Evolutionary conservation across 2,797 vertebrate genomes (phyloP).

Genomic region (Macroramphosus scolopax): DNA sequence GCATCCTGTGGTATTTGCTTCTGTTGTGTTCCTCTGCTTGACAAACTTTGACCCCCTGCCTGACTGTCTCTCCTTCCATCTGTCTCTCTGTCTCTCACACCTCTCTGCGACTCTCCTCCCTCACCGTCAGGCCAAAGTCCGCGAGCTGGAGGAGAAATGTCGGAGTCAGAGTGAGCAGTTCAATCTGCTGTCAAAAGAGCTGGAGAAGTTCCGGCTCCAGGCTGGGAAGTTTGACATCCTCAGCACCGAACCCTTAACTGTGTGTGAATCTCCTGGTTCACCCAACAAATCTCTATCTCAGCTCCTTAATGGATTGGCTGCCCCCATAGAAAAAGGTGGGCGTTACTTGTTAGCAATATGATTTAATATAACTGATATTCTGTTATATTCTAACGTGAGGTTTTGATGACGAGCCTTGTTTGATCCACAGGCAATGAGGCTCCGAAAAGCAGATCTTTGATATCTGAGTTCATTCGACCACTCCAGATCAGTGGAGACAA

Average conservation of each 20-base stretch:
- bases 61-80: slow-evolving; percentile 9
- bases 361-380: slow-evolving; percentile 6
- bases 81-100: slow-evolving; percentile 5
- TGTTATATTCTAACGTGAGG: slow-evolving; percentile 7
- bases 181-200: slow-evolving; percentile 92
- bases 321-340: slow-evolving; percentile 87
- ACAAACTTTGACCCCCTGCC: neutral
- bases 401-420: slow-evolving; percentile 26
- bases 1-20: slow-evolving; percentile 19
- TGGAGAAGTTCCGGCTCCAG: slow-evolving; percentile 91
- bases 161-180: slow-evolving; percentile 95
- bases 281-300: slow-evolving; percentile 85
- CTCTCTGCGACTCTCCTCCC: slow-evolving; percentile 26
- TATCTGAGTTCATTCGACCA: slow-evolving; percentile 87
- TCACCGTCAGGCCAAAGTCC: slow-evolving; percentile 88
- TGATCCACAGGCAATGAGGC: slow-evolving; percentile 84
- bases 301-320: slow-evolving; percentile 90
- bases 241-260: slow-evolving; percentile 71
- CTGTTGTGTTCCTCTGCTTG: slow-evolving; percentile 10
- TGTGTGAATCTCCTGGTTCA: slow-evolving; percentile 77
- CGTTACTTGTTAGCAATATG: neutral
- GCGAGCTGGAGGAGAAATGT: slow-evolving; percentile 97
- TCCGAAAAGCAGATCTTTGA: slow-evolving; percentile 81
- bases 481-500: slow-evolving; percentile 86
- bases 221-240: slow-evolving; percentile 90